These are phyloP conservation scores for Tachuris rubrigastra DNA, from an alignment of 2,113 vertebrate genomes.

Conservation along the genomic window DNA sequence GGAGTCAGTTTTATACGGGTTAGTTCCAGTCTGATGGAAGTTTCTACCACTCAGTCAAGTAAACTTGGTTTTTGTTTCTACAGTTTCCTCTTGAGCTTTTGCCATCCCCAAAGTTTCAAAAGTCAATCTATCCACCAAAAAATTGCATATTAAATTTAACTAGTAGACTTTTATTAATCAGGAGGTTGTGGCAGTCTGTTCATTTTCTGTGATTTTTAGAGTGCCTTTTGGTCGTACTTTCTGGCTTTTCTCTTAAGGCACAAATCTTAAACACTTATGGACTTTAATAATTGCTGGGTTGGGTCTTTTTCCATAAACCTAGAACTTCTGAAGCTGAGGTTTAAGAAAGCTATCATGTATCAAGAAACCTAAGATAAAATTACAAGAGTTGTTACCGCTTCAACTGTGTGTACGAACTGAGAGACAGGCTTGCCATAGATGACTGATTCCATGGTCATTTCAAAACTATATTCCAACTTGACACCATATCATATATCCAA, in stretches of 20 bases:
- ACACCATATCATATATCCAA: not conserved
- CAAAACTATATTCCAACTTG: not conserved
- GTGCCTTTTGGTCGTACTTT: not conserved
- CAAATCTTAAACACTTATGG: not conserved
- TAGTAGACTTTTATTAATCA: not conserved
- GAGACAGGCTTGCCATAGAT: not conserved
- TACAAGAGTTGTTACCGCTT: not conserved
- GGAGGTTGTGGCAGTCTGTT: not conserved
- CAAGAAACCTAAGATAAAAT: not conserved
- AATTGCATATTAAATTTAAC: not conserved
- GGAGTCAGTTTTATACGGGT: not conserved
- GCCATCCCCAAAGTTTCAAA: not conserved
- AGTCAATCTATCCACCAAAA: not conserved
- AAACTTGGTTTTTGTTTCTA: not conserved
- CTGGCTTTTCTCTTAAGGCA: not conserved
- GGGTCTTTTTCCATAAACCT: not conserved
- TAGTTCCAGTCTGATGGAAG: not conserved
- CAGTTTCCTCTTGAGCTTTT: not conserved
- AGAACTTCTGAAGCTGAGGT: not conserved
- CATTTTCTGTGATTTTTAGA: not conserved
- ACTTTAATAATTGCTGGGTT: not conserved
- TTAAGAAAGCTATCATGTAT: not conserved
- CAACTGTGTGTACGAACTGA: not conserved
- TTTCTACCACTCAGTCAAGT: not conserved
- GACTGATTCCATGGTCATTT: not conserved